Conservation (phyloP, 1,140 invertebrate species). For the Zaprionus capensis region DNA sequence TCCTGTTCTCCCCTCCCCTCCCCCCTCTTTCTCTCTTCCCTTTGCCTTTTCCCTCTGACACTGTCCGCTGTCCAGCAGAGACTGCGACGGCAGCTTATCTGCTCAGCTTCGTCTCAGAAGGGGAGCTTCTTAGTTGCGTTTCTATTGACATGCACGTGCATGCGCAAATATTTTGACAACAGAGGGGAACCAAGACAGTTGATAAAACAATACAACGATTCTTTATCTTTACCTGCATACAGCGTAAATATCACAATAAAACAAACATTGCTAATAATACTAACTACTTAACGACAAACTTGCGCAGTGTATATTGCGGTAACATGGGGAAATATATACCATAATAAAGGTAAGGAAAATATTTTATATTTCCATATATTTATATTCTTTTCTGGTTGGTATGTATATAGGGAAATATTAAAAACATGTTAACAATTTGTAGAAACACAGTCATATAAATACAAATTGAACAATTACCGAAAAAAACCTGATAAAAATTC, state of each 20-base stretch:
- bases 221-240: not conserved
- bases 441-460: not conserved
- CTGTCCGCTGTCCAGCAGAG: slow-evolving; percentile 1
- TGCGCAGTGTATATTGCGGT: not conserved
- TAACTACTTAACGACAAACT: not conserved
- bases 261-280: not conserved
- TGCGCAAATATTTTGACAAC: slow-evolving; percentile 9
- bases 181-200: not conserved
- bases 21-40: not conserved
- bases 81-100: slow-evolving; percentile 19
- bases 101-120: slow-evolving; percentile 6
- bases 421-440: not conserved
- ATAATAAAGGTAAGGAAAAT: not conserved
- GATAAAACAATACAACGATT: not conserved
- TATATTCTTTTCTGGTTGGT: too few species aligned
- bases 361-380: too few species aligned
- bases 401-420: too few species aligned
- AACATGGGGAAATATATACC: not conserved
- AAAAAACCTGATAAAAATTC: not conserved
- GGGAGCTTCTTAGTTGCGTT: slow-evolving; percentile 16
- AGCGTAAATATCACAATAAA: not conserved
- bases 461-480: not conserved
- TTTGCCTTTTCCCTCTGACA: slow-evolving; percentile 10
- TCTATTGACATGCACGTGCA: slow-evolving; percentile 23
- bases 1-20: not conserved